These are phyloP conservation scores for Paralichthys olivaceus DNA, from an alignment of 2,113 vertebrate genomes.

Conservation along the genomic window DNA sequence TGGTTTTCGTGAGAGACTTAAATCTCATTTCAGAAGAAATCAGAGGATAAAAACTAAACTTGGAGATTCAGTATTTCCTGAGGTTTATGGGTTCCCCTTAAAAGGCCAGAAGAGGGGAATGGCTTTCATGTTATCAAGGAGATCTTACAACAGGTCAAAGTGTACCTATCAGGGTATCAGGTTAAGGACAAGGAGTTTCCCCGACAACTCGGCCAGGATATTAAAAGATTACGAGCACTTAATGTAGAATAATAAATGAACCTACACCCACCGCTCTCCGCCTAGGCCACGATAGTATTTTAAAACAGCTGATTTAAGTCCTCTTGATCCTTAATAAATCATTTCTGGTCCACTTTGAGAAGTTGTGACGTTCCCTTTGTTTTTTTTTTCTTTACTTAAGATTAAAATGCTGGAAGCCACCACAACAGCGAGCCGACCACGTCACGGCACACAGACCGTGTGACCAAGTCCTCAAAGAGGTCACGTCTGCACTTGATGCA, in stretches of 20 bases:
- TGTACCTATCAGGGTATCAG: constrained; percentile 71
- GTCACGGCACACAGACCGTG: constrained; percentile 62
- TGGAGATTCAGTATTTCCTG: constrained; percentile 85
- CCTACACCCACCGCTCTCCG: constrained; percentile 44
- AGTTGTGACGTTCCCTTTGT: constrained; percentile 74
- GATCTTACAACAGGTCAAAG: constrained; percentile 82
- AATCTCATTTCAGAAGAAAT: constrained; percentile 73
- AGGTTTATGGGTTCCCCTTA: constrained; percentile 87
- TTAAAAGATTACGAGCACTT: constrained; percentile 73
- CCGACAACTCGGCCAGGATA: constrained; percentile 55
- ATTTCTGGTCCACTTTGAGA: constrained; percentile 81
- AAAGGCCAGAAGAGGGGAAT: constrained; percentile 84
- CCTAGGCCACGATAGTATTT: constrained; percentile 68
- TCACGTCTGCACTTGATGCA: constrained; percentile 70
- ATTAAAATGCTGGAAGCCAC: constrained; percentile 70
- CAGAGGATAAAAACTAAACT: constrained; percentile 77
- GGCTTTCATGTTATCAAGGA: constrained; percentile 84
- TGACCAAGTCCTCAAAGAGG: constrained; percentile 62
- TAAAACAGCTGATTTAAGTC: constrained; percentile 64
- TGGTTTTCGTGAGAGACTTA: constrained; percentile 79
- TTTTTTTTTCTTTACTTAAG: constrained; percentile 57
- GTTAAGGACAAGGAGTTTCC: constrained; percentile 63
- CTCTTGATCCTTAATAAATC: constrained; percentile 60
- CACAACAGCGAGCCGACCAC: constrained; percentile 57
- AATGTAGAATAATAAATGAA: constrained; percentile 62